A percentile compares a stretch with the other conserved stretches of the same genome.
Evolutionary conservation across 2,888 invertebrate genomes (phyloP).

Genomic region (Ypsolopha scabrella): DNA sequence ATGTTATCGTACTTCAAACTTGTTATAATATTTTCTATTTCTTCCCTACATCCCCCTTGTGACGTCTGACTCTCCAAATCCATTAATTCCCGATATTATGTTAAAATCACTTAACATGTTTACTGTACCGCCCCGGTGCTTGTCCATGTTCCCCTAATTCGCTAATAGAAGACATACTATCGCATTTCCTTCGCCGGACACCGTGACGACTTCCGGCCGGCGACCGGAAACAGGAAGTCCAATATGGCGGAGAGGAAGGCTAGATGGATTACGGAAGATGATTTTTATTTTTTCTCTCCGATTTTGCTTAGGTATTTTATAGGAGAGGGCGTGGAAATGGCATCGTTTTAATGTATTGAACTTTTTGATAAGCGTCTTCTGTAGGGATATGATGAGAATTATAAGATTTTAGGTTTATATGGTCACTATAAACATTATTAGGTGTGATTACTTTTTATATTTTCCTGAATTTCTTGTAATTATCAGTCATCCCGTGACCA

Average conservation of each 20-base stretch:
- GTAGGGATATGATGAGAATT: too few relatives aligned
- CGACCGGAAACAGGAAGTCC: constrained; percentile 28
- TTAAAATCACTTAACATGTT: constrained; percentile 31
- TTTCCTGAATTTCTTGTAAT: too few relatives aligned
- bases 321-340: too few relatives aligned
- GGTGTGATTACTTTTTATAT: too few relatives aligned
- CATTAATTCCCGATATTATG: constrained; percentile 19
- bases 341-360: too few relatives aligned
- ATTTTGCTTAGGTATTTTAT: too few relatives aligned
- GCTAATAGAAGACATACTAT: constrained; percentile 62
- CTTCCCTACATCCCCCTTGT: background rate
- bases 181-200: constrained; percentile 46
- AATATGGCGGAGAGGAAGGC: constrained; percentile 24
- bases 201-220: constrained; percentile 48
- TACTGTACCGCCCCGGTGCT: constrained; percentile 8
- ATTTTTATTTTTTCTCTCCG: too few relatives aligned
- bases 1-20: background rate
- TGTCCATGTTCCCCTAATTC: constrained; percentile 45
- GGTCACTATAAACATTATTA: too few relatives aligned
- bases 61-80: background rate
- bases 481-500: too few relatives aligned
- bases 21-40: background rate
- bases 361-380: too few relatives aligned
- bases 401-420: too few relatives aligned
- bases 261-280: constrained; percentile 9